Base-by-base conservation (phyloP, 2,888 invertebrate genomes). In the Trimorus sp. region DNA sequence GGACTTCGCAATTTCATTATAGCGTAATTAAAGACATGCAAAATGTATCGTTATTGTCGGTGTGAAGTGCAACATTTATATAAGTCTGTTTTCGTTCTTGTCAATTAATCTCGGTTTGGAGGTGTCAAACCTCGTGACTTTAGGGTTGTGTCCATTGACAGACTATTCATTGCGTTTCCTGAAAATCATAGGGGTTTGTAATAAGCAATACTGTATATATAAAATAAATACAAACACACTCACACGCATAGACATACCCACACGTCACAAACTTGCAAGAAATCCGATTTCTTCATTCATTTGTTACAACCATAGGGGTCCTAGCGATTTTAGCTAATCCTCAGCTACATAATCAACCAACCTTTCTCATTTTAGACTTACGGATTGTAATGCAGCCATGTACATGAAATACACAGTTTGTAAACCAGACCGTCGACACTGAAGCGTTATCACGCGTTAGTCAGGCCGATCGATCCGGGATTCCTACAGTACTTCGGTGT, bases 401-500 rank as follows among this genome's bases (percentile, higher is more conserved):
- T 71, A 71, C 60, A 71, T 62, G 51, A 26, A 71, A 70, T 54
- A 62, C 53, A 62, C 62, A 71, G 54, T 71, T 71, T 63, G 56
- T 73, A 73, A 62, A 26, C 26, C 26, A 26, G 26, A 26, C 26
- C 26, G 26, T 26, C 48, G n/a, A 70, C 14, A 51, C 7, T 42
- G 15, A 49, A 73, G 49, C 36, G 37, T 74, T 58, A 40, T 73
- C 56, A 63, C 56, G 63, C 36, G 49, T 65, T 65, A 74, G 65
- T 58, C 58, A 74, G 69, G 16, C 54, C 26, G 56, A 69, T 68
- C 26, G 49, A 56, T 76, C 69, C 63, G 58, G 70, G 54, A 70
- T 70, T 77, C 58, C 70, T 77, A 77, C 60, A 69, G 63, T 54
- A 76, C 49, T 76, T 76, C 49, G 42, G 48, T 76, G 68, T 62